Evolutionary conservation across 2,888 invertebrate genomes (phyloP).

Genomic region (Andrena hattorfiana): DNA sequence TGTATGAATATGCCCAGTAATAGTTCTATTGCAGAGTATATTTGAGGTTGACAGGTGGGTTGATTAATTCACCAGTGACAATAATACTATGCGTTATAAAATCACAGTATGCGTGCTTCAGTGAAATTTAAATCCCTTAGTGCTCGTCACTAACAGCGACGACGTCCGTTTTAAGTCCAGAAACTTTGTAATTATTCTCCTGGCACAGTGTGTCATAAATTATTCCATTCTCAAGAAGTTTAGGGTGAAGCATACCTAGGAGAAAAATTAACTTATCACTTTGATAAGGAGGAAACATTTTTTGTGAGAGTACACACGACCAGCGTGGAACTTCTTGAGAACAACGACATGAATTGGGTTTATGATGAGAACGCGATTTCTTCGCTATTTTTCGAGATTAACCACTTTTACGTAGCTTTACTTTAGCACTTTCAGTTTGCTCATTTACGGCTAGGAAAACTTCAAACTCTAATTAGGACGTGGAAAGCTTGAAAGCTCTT

Average conservation of each 20-base stretch:
- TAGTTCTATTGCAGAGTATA: neutral
- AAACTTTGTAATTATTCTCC: neutral
- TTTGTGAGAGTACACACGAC: too few species aligned
- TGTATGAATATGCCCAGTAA: neutral
- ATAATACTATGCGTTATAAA: neutral
- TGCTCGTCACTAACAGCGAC: neutral
- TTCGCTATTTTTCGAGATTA: neutral
- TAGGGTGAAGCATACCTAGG: too few species aligned
- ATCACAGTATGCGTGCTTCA: neutral
- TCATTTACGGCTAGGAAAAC: neutral
- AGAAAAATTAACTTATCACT: too few species aligned
- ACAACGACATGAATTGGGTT: neutral
- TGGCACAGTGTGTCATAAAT: too few species aligned
- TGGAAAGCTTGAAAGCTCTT: neutral
- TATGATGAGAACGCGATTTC: neutral
- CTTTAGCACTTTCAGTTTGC: slow-evolving; percentile 14
- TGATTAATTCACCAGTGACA: neutral
- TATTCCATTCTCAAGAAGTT: too few species aligned
- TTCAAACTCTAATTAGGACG: slow-evolving; percentile 16
- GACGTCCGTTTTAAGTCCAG: neutral
- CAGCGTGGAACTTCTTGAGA: neutral
- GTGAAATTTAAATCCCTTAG: neutral
- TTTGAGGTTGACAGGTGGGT: neutral
- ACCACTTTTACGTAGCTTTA: slow-evolving; percentile 5
- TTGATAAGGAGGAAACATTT: too few species aligned